phyloP scores from a whole-genome alignment of 2,797 vertebrate genomes.

The Eulemur coronatus region DNA sequence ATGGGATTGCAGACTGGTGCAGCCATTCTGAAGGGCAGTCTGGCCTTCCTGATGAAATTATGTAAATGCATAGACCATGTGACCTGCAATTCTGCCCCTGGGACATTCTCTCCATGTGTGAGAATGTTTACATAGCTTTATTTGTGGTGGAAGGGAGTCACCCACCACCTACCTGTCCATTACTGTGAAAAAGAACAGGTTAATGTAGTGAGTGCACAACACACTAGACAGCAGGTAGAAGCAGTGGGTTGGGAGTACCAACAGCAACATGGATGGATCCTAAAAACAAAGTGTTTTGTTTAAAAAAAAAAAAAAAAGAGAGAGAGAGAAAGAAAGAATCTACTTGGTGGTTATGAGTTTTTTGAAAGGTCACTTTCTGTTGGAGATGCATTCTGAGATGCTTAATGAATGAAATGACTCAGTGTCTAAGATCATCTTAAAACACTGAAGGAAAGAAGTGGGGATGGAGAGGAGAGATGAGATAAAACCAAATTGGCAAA shows the following conservation, averaged over 20 bases:
- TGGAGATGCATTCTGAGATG: neutral
- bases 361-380: neutral
- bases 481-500: neutral
- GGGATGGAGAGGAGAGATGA: neutral
- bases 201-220: neutral
- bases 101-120: neutral
- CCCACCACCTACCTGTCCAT: neutral
- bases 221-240: neutral
- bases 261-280: neutral
- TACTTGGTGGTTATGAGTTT: neutral
- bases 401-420: neutral
- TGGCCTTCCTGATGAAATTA: neutral
- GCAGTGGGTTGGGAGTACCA: neutral
- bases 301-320: neutral
- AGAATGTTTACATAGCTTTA: neutral
- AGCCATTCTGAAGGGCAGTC: neutral
- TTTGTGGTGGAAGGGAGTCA: neutral
- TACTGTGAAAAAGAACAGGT: neutral
- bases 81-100: neutral
- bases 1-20: fast-evolving
- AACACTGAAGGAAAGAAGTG: neutral
- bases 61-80: neutral
- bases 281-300: neutral
- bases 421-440: neutral
- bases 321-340: neutral